Base-by-base conservation (phyloP, 2,113 vertebrate species). In the Hyla sarda region DNA sequence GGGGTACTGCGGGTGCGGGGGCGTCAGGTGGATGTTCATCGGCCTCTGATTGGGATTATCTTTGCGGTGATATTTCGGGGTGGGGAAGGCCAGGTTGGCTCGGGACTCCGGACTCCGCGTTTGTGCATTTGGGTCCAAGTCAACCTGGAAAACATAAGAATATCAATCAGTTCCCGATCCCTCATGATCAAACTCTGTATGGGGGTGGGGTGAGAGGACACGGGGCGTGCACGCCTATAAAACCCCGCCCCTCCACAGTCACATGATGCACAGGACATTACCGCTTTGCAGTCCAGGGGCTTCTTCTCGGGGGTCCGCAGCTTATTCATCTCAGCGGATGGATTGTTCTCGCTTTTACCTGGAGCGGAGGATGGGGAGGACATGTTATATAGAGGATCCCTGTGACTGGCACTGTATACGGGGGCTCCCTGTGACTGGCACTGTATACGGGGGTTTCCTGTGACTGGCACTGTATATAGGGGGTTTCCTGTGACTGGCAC, bases 281-380 rank as follows among this genome's bases (percentile, higher is more conserved):
- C 95, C 94, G 93, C 97, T 90, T 97, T 99, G 85, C 94, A 89
- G 80, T 99, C 97, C 50, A 94, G 1, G 12, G 89, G 90, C 87
- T 99, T 99, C 90, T 97, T 97, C 89, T 99, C 98, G 69, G 97
- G 96, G 62, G 97, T 99, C 88, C 96, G 95, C 90, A 97, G 96
- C 91, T 96, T 96, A 92, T 4, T 93, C 84, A 97, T 96, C 90
- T 99, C 98, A 4, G 95, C 89, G 90, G 96, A 97, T 89, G 92
- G 90, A 93, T 92, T 94, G 84, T 93, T 93, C 88, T 99, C 98
- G 87, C 92, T 93, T 95, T 99, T 99, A 91, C 97, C 98, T 99
- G 88, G 89, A 88, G 89, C 11, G 13, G 14, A 9, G 47, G 14
- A 62, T 28, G 5, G 6, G 34, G 3, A 58, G 5, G 41, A 41